These are phyloP conservation scores for Watsonalla cultraria DNA, from an alignment of 2,888 invertebrate species.

Conservation along the genomic window DNA sequence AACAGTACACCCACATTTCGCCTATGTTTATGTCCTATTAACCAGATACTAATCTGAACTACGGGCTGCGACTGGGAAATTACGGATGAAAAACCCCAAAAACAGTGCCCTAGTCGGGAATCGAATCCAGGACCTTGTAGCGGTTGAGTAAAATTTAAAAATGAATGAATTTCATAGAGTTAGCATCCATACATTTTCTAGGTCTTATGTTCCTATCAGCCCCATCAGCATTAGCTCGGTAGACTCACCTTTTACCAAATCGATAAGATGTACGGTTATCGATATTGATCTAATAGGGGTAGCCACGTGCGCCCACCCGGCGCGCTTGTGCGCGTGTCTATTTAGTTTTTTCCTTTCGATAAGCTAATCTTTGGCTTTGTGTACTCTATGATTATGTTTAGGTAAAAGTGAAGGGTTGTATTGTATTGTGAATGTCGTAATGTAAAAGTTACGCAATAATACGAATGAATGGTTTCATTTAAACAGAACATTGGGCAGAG, in stretches of 20 bases:
- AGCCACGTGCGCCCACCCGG: constrained; percentile 71
- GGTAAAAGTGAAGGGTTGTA: constrained; percentile 4
- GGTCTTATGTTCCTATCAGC: not conserved
- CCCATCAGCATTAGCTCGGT: constrained; percentile 6
- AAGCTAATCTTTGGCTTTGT: not conserved
- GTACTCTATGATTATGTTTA: constrained; percentile 5
- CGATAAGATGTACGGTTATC: constrained; percentile 45
- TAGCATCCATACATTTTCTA: too few relatives aligned
- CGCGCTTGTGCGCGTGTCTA: constrained; percentile 56
- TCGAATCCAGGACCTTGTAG: too few relatives aligned
- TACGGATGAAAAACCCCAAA: too few relatives aligned
- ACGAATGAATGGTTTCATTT: too few relatives aligned
- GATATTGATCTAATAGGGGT: constrained; percentile 67
- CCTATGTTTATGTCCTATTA: too few relatives aligned
- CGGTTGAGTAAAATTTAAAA: too few relatives aligned
- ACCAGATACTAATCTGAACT: too few relatives aligned
- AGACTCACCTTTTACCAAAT: constrained; percentile 19
- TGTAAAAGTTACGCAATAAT: not conserved
- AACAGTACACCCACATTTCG: too few relatives aligned
- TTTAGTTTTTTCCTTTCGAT: constrained; percentile 31
- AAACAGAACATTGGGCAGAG: too few relatives aligned
- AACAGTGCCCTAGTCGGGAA: too few relatives aligned
- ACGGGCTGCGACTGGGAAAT: too few relatives aligned
- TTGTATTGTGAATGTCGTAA: not conserved
- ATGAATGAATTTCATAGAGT: too few relatives aligned